Evolutionary conservation across 2,888 invertebrate genomes (phyloP).

Genomic region (Colletes collaris): DNA sequence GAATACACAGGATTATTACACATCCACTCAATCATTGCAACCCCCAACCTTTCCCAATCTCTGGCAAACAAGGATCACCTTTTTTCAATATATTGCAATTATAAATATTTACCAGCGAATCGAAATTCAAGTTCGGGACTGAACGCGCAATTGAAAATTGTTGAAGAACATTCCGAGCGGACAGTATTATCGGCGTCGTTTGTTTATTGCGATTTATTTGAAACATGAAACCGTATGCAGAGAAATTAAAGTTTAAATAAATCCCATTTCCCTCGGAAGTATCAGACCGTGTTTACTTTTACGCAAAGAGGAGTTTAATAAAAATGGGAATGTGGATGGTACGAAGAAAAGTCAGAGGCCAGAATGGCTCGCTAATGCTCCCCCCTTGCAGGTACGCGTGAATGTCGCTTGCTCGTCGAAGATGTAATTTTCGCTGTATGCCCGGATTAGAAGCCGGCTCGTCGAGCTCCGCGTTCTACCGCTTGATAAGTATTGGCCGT

Average conservation of each 20-base stretch:
- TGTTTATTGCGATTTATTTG: slow-evolving; percentile 36
- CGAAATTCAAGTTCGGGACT: not conserved
- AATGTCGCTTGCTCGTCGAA: slow-evolving; percentile 34
- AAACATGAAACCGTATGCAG: not conserved
- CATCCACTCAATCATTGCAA: too few species aligned
- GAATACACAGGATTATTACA: not conserved
- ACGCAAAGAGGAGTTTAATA: not conserved
- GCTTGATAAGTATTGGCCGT: slow-evolving; percentile 68
- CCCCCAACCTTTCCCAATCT: too few species aligned
- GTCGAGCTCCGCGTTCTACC: slow-evolving; percentile 43
- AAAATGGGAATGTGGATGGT: not conserved
- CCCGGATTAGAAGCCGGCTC: slow-evolving; percentile 78
- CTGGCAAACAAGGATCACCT: not conserved
- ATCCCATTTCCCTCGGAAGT: slow-evolving; percentile 11
- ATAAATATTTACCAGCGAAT: slow-evolving; percentile 29
- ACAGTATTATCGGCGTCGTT: slow-evolving; percentile 4
- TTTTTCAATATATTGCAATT: slow-evolving; percentile 46
- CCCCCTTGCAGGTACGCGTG: slow-evolving; percentile 35
- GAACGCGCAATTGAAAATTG: slow-evolving; percentile 13
- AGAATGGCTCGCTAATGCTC: slow-evolving; percentile 60
- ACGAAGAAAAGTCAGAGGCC: slow-evolving; percentile 45
- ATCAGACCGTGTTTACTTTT: slow-evolving; percentile 4
- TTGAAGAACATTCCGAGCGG: not conserved
- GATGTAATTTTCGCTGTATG: slow-evolving; percentile 80
- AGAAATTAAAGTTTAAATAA: slow-evolving; percentile 27